Conservation (phyloP, 2,797 vertebrate genomes). For the Rousettus madagascariensis region DNA sequence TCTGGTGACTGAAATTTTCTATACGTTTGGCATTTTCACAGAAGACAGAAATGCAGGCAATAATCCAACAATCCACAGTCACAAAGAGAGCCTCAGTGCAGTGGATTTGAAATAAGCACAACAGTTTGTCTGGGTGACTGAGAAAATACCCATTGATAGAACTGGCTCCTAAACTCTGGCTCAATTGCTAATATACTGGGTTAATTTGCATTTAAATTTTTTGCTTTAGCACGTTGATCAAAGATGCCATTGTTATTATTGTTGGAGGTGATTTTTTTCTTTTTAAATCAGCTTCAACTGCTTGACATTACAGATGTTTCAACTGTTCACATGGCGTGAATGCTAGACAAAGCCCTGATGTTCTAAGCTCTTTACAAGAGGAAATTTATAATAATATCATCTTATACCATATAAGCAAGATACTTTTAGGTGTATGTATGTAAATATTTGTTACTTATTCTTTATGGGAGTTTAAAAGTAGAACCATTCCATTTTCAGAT, state of each 20-base stretch:
- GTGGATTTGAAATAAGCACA: conserved; percentile 67
- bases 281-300: conserved; percentile 34
- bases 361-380: conserved; percentile 48
- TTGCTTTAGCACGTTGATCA: conserved; percentile 41
- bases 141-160: conserved; percentile 42
- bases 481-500: neutral
- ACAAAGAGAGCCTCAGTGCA: conserved; percentile 48
- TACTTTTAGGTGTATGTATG: neutral
- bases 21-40: conserved; percentile 78
- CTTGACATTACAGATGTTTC: conserved; percentile 30
- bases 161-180: conserved; percentile 42
- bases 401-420: conserved; percentile 14
- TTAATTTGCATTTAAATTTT: conserved; percentile 43
- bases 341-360: conserved; percentile 29
- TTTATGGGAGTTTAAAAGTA: neutral
- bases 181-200: conserved; percentile 10
- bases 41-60: conserved; percentile 75
- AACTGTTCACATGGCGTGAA: conserved; percentile 18
- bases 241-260: conserved; percentile 36
- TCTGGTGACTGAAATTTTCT: conserved; percentile 81
- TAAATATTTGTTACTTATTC: neutral
- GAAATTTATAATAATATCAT: neutral
- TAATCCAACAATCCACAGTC: conserved; percentile 58
- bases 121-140: conserved; percentile 60
- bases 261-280: neutral